Base-by-base conservation (phyloP, 2,888 invertebrate genomes). In the Tigriopus californicus region DNA sequence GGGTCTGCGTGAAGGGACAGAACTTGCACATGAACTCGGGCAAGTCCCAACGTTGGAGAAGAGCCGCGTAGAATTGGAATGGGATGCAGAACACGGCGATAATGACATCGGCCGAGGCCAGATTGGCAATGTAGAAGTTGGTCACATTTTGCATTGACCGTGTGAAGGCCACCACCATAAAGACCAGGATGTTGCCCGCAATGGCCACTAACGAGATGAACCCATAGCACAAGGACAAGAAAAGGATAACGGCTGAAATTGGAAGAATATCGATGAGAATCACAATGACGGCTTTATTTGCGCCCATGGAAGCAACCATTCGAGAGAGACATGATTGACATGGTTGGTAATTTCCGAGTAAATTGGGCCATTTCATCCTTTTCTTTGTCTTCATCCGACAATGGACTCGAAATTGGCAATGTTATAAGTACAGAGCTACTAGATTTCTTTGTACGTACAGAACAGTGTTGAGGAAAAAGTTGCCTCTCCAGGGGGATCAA, bases 1-100 rank as follows among this genome's bases (percentile, higher is more conserved):
- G 73, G 0, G 83, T 81, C 72, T 87, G 87, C 11, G 87, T 82
- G 71, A 87, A 90, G 0, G 89, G 88, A 65, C 88, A 87, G 69
- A 89, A 82, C 0, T 83, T 80, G 69, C 90, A 90, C 82, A 90
- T 83, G 69, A 88, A 84, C 67, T 80, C 75, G 0, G 89, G 88
- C 52, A 89, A 75, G 66, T 83, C 79, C 89, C 90, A 90, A 64
- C 83, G 75, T 71, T 90, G 89, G 11, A 88, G 75, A 52, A 88
- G 72, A 1, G 89, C 88, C 2, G 88, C 87, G 76, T 88, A 87
- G 69, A 88, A 88, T 81, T 51, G 51, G 22, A 51, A 73, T 0
- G 73, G 73, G 44, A 72, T 70, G 52, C 70, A 67, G 60, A 72
- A 70, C 55, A 72, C 61, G 0, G 70, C 72, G 22, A 73, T 70